These are phyloP conservation scores for Monomorium pharaonis DNA, from an alignment of 1,140 invertebrate genomes.

Conservation along the genomic window DNA sequence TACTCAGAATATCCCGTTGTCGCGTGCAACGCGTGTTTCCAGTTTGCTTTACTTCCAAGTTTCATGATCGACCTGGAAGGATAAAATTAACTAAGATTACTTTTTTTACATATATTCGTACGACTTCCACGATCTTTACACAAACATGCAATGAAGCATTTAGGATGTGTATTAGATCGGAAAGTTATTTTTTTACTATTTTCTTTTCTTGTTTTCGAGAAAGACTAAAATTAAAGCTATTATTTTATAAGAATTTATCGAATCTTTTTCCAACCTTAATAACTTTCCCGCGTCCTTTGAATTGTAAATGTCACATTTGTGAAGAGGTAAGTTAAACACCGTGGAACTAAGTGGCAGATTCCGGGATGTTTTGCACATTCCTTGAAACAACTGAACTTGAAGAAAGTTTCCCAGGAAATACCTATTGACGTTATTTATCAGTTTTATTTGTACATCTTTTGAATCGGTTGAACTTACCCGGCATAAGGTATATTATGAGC, in stretches of 20 bases:
- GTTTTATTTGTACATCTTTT: not conserved
- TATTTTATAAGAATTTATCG: not conserved
- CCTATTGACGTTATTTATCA: not conserved
- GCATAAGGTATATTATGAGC: slow-evolving; percentile 89
- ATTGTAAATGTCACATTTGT: slow-evolving; percentile 24
- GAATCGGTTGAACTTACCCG: slow-evolving; percentile 79
- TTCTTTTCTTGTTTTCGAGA: slow-evolving; percentile 65
- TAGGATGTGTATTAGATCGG: not conserved
- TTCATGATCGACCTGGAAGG: slow-evolving; percentile 20
- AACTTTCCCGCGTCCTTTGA: slow-evolving; percentile 31
- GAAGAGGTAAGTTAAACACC: not conserved
- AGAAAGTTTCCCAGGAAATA: slow-evolving; percentile 26
- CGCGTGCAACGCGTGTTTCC: not conserved
- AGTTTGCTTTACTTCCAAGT: slow-evolving; percentile 8
- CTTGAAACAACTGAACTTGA: slow-evolving; percentile 33
- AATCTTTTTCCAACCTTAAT: not conserved
- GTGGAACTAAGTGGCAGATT: not conserved
- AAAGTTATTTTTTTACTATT: slow-evolving; percentile 17
- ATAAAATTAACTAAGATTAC: not conserved
- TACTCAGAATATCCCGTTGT: not conserved
- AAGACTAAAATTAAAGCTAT: slow-evolving; percentile 5
- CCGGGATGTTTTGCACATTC: slow-evolving; percentile 17
- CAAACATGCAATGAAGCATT: not conserved
- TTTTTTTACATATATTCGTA: slow-evolving; percentile 17
- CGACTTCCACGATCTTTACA: not conserved